Evolutionary conservation across 2,113 vertebrate genomes (phyloP).

Genomic region (Menidia beryllina): DNA sequence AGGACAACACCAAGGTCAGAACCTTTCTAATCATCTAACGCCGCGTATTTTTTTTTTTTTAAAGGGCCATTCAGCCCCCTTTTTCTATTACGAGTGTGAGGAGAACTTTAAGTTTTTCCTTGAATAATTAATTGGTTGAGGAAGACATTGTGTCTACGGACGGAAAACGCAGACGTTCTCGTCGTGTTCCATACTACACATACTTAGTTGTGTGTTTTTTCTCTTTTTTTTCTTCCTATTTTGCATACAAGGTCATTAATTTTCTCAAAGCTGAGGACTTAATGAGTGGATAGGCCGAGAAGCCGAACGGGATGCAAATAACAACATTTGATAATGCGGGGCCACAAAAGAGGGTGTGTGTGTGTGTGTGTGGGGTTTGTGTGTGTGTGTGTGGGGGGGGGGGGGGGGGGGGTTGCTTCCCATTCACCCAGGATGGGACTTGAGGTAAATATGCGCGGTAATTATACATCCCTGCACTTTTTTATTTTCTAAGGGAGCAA

Average conservation of each 20-base stretch:
- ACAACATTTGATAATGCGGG: slow-evolving; percentile 76
- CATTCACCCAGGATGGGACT: slow-evolving; percentile 69
- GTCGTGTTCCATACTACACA: slow-evolving; percentile 4
- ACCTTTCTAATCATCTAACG: slow-evolving; percentile 47
- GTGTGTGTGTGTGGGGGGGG: too few relatives aligned
- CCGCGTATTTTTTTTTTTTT: too few relatives aligned
- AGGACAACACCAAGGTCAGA: slow-evolving; percentile 68
- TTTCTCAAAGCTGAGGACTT: slow-evolving; percentile 70
- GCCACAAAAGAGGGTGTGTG: slow-evolving; percentile 74
- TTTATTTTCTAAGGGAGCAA: slow-evolving; percentile 61
- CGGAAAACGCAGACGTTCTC: slow-evolving; percentile 18
- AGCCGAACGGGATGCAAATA: slow-evolving; percentile 77
- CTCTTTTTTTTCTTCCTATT: slow-evolving; percentile 24
- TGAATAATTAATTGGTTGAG: slow-evolving; percentile 37
- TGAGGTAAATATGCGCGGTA: slow-evolving; percentile 77
- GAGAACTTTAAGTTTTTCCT: slow-evolving; percentile 59
- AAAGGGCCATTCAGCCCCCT: slow-evolving; percentile 32
- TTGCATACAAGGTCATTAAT: slow-evolving; percentile 74
- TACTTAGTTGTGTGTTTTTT: neutral
- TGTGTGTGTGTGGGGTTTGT: too few relatives aligned
- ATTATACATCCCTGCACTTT: slow-evolving; percentile 78
- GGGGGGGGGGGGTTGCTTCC: too few relatives aligned
- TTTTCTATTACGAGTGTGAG: slow-evolving; percentile 25
- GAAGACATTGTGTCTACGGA: slow-evolving; percentile 16
- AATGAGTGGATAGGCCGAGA: slow-evolving; percentile 77